A percentile compares a stretch with the other conserved stretches of the same genome.
phyloP scores from a whole-genome alignment of 2,888 invertebrate species.

The Acanthococcus lagerstroemiae region DNA sequence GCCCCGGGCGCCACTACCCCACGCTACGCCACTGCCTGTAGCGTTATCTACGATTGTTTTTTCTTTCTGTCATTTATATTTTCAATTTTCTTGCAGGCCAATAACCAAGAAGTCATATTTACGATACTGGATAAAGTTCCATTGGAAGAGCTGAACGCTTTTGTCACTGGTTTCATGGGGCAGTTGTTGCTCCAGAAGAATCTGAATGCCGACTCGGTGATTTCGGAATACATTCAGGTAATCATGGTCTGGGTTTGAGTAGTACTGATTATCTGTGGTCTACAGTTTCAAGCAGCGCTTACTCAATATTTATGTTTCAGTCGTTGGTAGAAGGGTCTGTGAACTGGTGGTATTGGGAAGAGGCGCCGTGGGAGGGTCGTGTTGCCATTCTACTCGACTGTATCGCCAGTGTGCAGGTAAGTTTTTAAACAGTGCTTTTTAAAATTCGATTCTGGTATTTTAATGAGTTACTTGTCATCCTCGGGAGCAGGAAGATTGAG shows the following conservation, averaged over 20 bases:
- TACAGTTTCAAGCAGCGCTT: no score
- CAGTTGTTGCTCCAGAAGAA: conserved; percentile 43
- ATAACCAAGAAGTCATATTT: conserved; percentile 30
- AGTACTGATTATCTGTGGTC: no score
- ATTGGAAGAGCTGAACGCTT: conserved; percentile 30
- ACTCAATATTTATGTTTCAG: conserved; percentile 1
- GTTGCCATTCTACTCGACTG: conserved; percentile 39
- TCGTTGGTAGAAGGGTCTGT: conserved; percentile 38
- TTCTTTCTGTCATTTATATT: no score
- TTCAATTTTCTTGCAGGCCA: conserved; percentile 9
- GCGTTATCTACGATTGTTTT: no score
- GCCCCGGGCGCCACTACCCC: no score
- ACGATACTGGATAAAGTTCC: conserved; percentile 34
- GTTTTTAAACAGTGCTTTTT: background rate
- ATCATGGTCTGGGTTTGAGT: no score
- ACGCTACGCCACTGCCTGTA: no score
- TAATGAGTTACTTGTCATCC: no score
- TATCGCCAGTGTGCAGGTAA: conserved; percentile 36
- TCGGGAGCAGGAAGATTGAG: no score
- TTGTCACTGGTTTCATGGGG: conserved; percentile 35
- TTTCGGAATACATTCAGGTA: conserved; percentile 44
- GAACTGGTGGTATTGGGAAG: conserved; percentile 41
- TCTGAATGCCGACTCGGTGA: conserved; percentile 43
- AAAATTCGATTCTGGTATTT: no score
- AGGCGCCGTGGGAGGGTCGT: conserved; percentile 42